Evolutionary conservation across 2,888 invertebrate species (phyloP), one percentile per base, ranked within the genome.

Genomic region (Diplazon laetatorius): DNA sequence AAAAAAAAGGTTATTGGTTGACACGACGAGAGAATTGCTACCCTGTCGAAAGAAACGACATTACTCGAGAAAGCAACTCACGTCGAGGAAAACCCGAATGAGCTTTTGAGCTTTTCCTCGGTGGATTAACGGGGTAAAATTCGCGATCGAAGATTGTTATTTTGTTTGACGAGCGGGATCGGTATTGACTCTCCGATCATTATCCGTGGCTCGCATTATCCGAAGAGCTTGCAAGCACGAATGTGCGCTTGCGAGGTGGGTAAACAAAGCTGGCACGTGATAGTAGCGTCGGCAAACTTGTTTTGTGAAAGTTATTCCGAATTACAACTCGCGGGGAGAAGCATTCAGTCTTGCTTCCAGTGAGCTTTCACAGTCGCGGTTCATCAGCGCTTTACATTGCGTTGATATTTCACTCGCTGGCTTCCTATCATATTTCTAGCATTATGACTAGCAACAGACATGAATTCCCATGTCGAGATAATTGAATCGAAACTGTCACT

Each of bases 401-500:
- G 25, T 48, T n/a, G 0, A n/a, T n/a, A 20, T 48, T 12, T 5
- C 5, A 8, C 46, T 6, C 18, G 12, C 5, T 37, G 1, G 35
- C 2, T 22, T 52, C 9, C 5, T 10, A 44, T 14, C 25, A 12
- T 18, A 9, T 35, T 9, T 18, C 18, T 2, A 18, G 18, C 0
- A 48, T 48, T 10, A 14, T 12, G 14, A 20, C 1, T 52, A n/a
- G n/a, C 20, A 18, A 10, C 37, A 50, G 48, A 30, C 77, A n/a
- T 30, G 30, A 63, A 63, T 42, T 65, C 42, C 37, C 16, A 25
- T 12, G 63, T 18, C 39, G n/a, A 63, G 46, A 59, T 69, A 69
- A 73, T 68, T 57, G 69, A 63, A 68, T 73, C 57, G 73, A 42
- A 25, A 57, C 35, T 9, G 57, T 50, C 35, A 52, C 59, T 22